Evolutionary conservation across 2,888 invertebrate genomes (phyloP).

Genomic region (Aethes cnicana): DNA sequence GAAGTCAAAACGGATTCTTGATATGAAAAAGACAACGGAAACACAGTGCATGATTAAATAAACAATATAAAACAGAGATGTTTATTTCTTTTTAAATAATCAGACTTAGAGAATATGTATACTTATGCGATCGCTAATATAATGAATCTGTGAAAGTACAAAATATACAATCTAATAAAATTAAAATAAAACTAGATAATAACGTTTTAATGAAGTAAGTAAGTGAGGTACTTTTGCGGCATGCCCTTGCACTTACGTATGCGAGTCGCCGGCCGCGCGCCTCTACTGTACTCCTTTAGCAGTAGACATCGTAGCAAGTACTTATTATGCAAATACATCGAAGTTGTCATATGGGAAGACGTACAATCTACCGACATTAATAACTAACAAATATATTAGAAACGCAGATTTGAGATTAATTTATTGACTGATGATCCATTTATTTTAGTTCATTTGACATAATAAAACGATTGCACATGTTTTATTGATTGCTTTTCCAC

Average conservation of each 20-base stretch:
- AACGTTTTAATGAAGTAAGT: constrained; percentile 8
- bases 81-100: constrained; percentile 33
- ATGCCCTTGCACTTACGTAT: constrained; percentile 4
- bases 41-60: constrained; percentile 4
- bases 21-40: constrained; percentile 5
- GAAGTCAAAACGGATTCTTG: constrained; percentile 42
- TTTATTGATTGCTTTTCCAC: constrained; percentile 4
- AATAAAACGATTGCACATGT: constrained; percentile 4
- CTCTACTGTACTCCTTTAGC: not conserved
- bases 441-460: not conserved
- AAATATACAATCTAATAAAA: constrained; percentile 39
- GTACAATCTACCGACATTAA: constrained; percentile 4
- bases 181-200: constrained; percentile 26
- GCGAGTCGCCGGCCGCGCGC: not conserved
- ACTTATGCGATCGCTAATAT: not conserved
- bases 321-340: constrained; percentile 21
- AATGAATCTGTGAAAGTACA: constrained; percentile 17
- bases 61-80: constrained; percentile 4
- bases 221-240: constrained; percentile 11
- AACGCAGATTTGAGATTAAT: not conserved
- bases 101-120: constrained; percentile 36
- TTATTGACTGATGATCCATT: too few relatives aligned
- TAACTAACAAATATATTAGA: not conserved
- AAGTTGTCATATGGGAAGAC: constrained; percentile 1
- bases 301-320: not conserved